phyloP scores from a whole-genome alignment of 2,888 invertebrate species.

The Tiliacea citrago region DNA sequence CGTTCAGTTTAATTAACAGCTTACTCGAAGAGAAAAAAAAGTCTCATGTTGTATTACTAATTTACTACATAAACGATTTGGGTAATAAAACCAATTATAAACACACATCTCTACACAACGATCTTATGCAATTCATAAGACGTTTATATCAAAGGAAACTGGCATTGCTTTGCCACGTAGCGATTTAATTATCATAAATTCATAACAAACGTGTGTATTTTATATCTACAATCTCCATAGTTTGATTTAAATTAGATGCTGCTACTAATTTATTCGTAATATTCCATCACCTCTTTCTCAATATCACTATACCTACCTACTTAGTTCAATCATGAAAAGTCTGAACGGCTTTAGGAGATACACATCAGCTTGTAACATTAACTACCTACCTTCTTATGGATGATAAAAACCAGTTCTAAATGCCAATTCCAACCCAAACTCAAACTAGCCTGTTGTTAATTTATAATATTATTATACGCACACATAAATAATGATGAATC shows the following conservation, averaged over 20 bases:
- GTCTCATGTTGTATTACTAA: slow-evolving; percentile 2
- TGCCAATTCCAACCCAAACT: slow-evolving; percentile 38
- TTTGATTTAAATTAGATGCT: slow-evolving; percentile 47
- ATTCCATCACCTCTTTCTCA: slow-evolving; percentile 34
- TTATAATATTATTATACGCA: slow-evolving; percentile 34
- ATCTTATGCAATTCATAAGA: slow-evolving; percentile 59
- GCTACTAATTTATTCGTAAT: slow-evolving; percentile 18
- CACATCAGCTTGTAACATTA: slow-evolving; percentile 7
- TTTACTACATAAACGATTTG: slow-evolving; percentile 5
- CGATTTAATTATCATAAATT: slow-evolving; percentile 46
- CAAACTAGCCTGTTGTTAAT: slow-evolving; percentile 29
- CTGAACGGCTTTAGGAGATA: slow-evolving; percentile 16
- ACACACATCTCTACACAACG: slow-evolving; percentile 13
- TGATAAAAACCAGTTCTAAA: slow-evolving; percentile 30
- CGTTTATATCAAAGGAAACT: slow-evolving; percentile 52
- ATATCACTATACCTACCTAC: too few relatives aligned
- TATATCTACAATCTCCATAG: slow-evolving; percentile 44
- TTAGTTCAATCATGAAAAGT: slow-evolving; percentile 15
- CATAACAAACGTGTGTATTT: slow-evolving; percentile 51
- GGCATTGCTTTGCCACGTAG: slow-evolving; percentile 23
- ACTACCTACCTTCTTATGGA: slow-evolving; percentile 15
- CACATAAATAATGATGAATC: slow-evolving; percentile 27
- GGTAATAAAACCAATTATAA: slow-evolving; percentile 35
- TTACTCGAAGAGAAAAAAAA: too few relatives aligned
- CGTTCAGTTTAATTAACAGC: too few relatives aligned